phyloP scores from a whole-genome alignment of 2,888 invertebrate species.

The Lasius platythorax region DNA sequence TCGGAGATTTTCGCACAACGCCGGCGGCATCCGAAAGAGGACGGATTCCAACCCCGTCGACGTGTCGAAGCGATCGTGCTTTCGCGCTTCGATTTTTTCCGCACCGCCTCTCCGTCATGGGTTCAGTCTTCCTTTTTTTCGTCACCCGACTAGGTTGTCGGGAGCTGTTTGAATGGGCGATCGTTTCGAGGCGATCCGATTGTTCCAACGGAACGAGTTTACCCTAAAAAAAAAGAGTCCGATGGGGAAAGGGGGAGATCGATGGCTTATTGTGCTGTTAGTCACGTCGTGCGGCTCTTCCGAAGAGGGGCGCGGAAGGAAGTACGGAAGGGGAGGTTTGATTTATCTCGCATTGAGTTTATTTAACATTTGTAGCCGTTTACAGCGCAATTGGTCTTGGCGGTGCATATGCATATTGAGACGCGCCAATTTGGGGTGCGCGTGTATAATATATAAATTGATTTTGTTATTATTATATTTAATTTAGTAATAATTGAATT shows the following conservation, averaged over 20 bases:
- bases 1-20: conserved; percentile 39
- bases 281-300: conserved; percentile 62
- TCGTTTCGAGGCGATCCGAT: conserved; percentile 67
- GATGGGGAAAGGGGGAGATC: conserved; percentile 48
- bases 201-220: conserved; percentile 66
- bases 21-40: conserved; percentile 47
- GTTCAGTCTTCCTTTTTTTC: conserved; percentile 38
- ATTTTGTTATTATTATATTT: conserved; percentile 27
- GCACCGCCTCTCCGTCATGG: conserved; percentile 60
- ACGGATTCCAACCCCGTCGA: conserved; percentile 22
- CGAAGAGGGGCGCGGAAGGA: neutral
- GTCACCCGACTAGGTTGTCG: conserved; percentile 58
- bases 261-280: conserved; percentile 67
- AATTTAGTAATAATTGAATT: conserved; percentile 26
- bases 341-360: conserved; percentile 60
- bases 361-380: conserved; percentile 54
- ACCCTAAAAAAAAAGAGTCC: conserved; percentile 31
- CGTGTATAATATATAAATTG: conserved; percentile 4
- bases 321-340: conserved; percentile 27
- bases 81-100: conserved; percentile 56
- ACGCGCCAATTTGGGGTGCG: neutral
- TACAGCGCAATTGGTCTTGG: conserved; percentile 44
- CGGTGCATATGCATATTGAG: conserved; percentile 40
- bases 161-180: conserved; percentile 67
- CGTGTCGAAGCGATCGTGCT: conserved; percentile 56